A percentile compares a stretch with the other conserved stretches of the same genome.
Evolutionary conservation across 2,888 invertebrate genomes (phyloP).

Genomic region (Erebia aethiops): DNA sequence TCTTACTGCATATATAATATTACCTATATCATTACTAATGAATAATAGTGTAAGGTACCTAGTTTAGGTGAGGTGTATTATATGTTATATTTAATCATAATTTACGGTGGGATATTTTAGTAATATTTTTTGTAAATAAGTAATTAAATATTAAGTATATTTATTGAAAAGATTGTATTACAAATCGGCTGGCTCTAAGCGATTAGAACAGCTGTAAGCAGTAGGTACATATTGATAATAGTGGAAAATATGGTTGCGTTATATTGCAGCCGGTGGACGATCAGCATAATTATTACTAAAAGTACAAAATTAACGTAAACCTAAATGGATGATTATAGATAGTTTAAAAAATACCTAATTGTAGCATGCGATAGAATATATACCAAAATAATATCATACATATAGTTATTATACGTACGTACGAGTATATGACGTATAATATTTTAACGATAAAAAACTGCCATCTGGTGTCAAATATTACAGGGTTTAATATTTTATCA

Average conservation of each 20-base stretch:
- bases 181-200: not conserved
- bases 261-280: not conserved
- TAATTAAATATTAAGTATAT: not conserved
- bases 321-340: not conserved
- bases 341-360: not conserved
- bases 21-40: constrained; percentile 7
- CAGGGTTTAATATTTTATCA: constrained; percentile 11
- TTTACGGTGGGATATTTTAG: too few relatives aligned
- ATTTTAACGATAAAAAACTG: not conserved
- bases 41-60: constrained; percentile 2
- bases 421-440: not conserved
- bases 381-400: constrained; percentile 7
- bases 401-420: too few relatives aligned
- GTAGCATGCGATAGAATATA: constrained; percentile 2
- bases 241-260: not conserved
- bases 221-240: not conserved
- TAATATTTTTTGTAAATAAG: constrained; percentile 8
- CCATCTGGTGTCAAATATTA: constrained; percentile 16
- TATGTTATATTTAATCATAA: too few relatives aligned
- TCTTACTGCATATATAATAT: constrained; percentile 15
- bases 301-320: constrained; percentile 20
- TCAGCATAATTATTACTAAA: constrained; percentile 1
- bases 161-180: not conserved
- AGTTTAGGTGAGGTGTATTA: not conserved
- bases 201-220: not conserved